Evolutionary conservation across 2,113 vertebrate genomes (phyloP).

Genomic region (Atlantisia rogersi): DNA sequence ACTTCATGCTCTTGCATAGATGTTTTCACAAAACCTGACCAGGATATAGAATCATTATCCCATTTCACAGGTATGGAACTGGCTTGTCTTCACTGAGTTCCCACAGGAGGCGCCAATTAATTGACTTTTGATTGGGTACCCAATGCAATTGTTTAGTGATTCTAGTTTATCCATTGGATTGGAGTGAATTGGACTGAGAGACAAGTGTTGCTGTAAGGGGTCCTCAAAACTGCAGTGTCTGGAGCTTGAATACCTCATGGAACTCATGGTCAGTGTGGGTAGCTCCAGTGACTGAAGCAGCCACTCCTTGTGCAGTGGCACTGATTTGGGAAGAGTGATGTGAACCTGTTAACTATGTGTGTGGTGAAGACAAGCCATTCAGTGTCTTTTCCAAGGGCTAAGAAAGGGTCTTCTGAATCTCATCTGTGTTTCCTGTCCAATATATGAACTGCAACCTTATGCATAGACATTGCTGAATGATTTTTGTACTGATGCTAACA

Average conservation of each 20-base stretch:
- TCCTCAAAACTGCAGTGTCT: background rate
- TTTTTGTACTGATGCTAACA: background rate
- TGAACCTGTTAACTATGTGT: background rate
- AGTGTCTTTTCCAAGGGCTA: background rate
- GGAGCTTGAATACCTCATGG: background rate
- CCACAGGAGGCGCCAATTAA: background rate
- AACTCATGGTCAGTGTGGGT: background rate
- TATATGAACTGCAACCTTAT: background rate
- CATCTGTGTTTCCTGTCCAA: background rate
- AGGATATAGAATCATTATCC: background rate
- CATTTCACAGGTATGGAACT: background rate
- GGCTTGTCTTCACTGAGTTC: conserved; percentile 41
- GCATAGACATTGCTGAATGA: background rate
- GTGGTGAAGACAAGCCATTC: conserved; percentile 31
- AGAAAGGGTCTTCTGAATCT: background rate
- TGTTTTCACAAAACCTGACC: background rate
- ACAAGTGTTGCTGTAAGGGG: background rate
- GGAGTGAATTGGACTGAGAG: background rate
- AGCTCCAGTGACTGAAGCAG: background rate
- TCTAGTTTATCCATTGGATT: background rate
- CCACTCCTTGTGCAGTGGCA: fast-evolving
- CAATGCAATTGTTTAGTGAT: background rate
- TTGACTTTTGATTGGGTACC: background rate
- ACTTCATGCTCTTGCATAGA: background rate
- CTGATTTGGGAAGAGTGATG: fast-evolving